phyloP scores from a whole-genome alignment of 2,888 invertebrate genomes.

The Lagria hirta region DNA sequence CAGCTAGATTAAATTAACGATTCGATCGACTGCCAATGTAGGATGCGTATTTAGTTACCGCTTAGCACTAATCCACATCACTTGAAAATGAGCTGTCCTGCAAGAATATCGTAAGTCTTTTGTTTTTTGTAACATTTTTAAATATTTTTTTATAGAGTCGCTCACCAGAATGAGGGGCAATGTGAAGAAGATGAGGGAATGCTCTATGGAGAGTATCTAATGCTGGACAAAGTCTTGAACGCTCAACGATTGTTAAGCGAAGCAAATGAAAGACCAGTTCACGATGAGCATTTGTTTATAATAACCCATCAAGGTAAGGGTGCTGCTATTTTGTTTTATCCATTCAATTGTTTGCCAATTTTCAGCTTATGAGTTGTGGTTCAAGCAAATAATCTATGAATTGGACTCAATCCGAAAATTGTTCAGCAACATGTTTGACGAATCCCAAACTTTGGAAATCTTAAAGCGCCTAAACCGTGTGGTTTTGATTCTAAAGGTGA shows the following conservation, averaged over 20 bases:
- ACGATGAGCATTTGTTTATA: conserved; percentile 97
- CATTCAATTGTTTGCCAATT: too few relatives aligned
- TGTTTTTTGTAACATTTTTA: conserved; percentile 9
- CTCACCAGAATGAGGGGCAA: conserved; percentile 61
- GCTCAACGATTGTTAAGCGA: conserved; percentile 81
- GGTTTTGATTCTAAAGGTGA: conserved; percentile 87
- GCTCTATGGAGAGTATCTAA: conserved; percentile 87
- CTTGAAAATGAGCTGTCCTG: conserved; percentile 45
- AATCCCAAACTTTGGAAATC: conserved; percentile 89
- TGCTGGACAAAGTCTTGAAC: conserved; percentile 81
- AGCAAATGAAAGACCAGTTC: conserved; percentile 73
- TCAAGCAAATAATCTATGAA: conserved; percentile 98
- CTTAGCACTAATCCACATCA: conserved; percentile 35
- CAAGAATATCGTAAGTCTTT: conserved; percentile 37
- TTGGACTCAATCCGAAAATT: conserved; percentile 87
- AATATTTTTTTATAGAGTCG: conserved; percentile 16
- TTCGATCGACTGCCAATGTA: conserved; percentile 25
- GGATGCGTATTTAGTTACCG: conserved; percentile 34
- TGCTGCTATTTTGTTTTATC: conserved; percentile 32
- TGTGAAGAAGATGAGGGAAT: conserved; percentile 74
- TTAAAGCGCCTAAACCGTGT: conserved; percentile 88
- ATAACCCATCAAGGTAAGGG: conserved; percentile 96
- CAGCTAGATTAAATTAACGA: conserved; percentile 24
- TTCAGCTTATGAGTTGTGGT: conserved; percentile 97
- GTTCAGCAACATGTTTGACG: conserved; percentile 79